Base-by-base conservation (phyloP, 2,113 vertebrate species). In the Myotis lucifugus region DNA sequence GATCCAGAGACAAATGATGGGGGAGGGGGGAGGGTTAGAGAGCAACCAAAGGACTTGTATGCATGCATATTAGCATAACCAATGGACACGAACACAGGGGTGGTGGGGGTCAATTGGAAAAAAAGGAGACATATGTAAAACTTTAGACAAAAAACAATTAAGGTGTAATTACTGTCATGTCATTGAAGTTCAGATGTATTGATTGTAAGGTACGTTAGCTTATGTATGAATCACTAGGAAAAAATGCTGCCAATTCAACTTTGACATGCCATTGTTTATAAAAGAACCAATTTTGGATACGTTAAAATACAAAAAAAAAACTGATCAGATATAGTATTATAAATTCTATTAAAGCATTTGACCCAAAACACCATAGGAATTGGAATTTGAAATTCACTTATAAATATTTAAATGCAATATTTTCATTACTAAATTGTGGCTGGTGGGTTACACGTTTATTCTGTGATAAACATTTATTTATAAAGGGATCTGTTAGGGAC, bases 371-470 rank as follows among this genome's bases (percentile, higher is more conserved):
- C 34, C 78, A 56, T 78, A 74, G 78, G 18, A 81, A 14, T 8
- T 50, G 23, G 79, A 50, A 95, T 92, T 66, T 87, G 29, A 93
- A 87, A 82, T 74, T 89, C 50, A 96, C 23, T 82, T 69, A 72
- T 77, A 59, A 85, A 85, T 88, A 85, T 37, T 88, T 93, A 56
- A 93, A n/a, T 17, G 29, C 64, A n/a, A 17, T n/a, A 67, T 90
- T 87, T 90, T 88, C 52, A 88, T 93, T 77, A 85, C 15, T 88
- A 87, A 77, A 79, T 74, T 52, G 34, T 81, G 70, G 34, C 34
- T 74, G 11, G 76, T 70, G 37, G 27, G 29, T 90, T 74, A 76
- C 17, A 72, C 11, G 66, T 66, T 9, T 83, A 29, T 85, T 86
- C 19, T 85, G 84, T 79, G 89, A 70, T 73, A 88, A 79, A 91